Base-by-base conservation (phyloP, 2,888 invertebrate genomes). In the Archips crataeganus region DNA sequence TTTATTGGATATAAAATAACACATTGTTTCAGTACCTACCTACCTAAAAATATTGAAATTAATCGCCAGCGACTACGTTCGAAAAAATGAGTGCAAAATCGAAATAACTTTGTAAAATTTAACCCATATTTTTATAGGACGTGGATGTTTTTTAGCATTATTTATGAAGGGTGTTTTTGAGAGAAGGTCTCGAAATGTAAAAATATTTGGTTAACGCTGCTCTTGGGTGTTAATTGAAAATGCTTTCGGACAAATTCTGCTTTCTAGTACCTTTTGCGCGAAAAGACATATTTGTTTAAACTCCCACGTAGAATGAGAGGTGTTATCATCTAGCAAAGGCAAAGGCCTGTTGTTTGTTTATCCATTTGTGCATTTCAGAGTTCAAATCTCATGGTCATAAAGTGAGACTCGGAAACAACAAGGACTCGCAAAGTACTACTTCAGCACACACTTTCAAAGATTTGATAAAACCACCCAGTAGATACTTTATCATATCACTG, bases 161-260 rank as follows among this genome's bases (percentile, higher is more conserved):
- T 57, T 57, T 57, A 32, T 57, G 57, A 11, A 32, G 57, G 57
- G 10, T 42, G 23, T 23, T 39, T 45, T 45, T 5, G 11, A 23
- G 36, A 11, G 15, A 39, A 3, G 36, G 15, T 3, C 11, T 51
- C 15, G 3, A 15, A 54, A 39, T 11, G 15, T 39, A 51, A 54
- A 23, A 54, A 54, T 65, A 65, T 65, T 65, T 65, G 54, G 10
- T 39, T 36, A 65, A 11, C n/a, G 6, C 51, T 36, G 23, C 36
- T 23, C 6, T 10, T 42, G 45, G 45, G 45, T 62, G 62, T 23
- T 62, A 32, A 57, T 32, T 57, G 57, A 57, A 32, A 10, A 57
- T 57, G 57, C 11, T 57, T 32, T 57, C 11, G 10, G 6, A 57
- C 32, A 57, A 23, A 57, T 57, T 57, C 11, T 11, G 57, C 57